Evolutionary conservation across 2,888 invertebrate genomes (phyloP), one percentile per base, ranked within the genome.

Genomic region (Stenichneumon culpator): DNA sequence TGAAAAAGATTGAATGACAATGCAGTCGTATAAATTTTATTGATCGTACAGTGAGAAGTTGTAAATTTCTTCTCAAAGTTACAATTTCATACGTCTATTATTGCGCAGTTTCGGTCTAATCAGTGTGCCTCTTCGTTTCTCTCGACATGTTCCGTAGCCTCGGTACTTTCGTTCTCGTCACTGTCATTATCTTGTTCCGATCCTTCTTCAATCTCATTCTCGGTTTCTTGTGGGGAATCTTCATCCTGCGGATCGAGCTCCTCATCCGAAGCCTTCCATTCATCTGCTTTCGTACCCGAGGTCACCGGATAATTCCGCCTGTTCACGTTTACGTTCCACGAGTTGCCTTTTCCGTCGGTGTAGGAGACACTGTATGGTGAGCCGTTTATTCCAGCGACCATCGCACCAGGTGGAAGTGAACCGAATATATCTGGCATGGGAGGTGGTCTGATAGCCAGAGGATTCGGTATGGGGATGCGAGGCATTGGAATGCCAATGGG

Each of bases 241-340:
- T 60, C 60, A 7, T 50, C 22, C 4, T 63, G 52, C 22, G 28
- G 6, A 47, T 39, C n/a, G 28, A 25, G 25, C 6, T 28, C 16
- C 5, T 47, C 19, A 4, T 57, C n/a, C 52, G 28, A 25, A 11
- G 5, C 19, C 14, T 28, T 47, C n/a, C 6, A n/a, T 22, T 44
- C 47, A 3, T 52, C 50, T 16, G 14, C 14, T 5, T 70, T n/a
- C 1, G 22, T 25, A 16, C 3, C 14, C 7, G 54, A n/a, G 7
- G 22, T 4, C 19, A 6, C 36, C 3, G 36, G 7, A 79, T 69
- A 57, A 63, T 75, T 83, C 5, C 84, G 83, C 19, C 85, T 70
- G 54, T 87, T 86, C 25, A 88, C 68, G 36, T 88, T 86, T 14
- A 88, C 70, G 57, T 84, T 88, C 83, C 80, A 82, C 9, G 82